Evolutionary conservation across 2,797 vertebrate genomes (phyloP), one percentile per base, ranked within the genome.

Genomic region (Smutsia temminckii): DNA sequence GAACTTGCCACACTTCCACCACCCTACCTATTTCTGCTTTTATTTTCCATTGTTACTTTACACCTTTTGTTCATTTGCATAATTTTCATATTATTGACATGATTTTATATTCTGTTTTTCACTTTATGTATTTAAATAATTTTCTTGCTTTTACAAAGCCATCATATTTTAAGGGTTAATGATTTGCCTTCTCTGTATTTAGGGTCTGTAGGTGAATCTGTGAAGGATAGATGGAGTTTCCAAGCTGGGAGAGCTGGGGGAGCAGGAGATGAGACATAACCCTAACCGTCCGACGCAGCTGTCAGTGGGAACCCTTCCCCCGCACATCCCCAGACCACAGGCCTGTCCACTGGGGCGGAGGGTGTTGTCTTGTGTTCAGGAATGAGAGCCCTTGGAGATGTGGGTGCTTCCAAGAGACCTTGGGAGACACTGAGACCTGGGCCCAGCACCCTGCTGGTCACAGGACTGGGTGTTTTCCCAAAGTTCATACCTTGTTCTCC

Each of bases 11-110:
- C 13, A 17, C 40, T 46, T 68, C 23, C 7, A 79, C 25, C 17
- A 71, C 51, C 13, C 37, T 53, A 57, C 57, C 20, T 57, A 75
- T 49, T 64, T 75, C 42, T 85, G 4, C 68, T 88, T 94, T 53
- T 46, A 85, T 89, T 77, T 94, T 85, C 53, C 74, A 16, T 69
- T 37, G 37, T 94, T 85, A 32, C 27, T 40, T 94, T 59, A 37
- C 8, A 46, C 20, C 37, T 91, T 57, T 55, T 23, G 11, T 79
- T 88, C 49, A 77, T 80, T 74, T 94, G 27, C 66, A 91, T 18
- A 74, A 53, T 88, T 74, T 87, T 93, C 53, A 51, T 9, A 91
- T 32, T 77, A 29, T 9, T 63, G 46, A 53, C n/a, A 64, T 85
- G 7, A 87, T 85, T 75, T 89, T 66, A 34, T 27, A 42, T 75